These are phyloP conservation scores for Amphiprion ocellaris DNA, from an alignment of 2,113 vertebrate genomes.

Conservation along the genomic window DNA sequence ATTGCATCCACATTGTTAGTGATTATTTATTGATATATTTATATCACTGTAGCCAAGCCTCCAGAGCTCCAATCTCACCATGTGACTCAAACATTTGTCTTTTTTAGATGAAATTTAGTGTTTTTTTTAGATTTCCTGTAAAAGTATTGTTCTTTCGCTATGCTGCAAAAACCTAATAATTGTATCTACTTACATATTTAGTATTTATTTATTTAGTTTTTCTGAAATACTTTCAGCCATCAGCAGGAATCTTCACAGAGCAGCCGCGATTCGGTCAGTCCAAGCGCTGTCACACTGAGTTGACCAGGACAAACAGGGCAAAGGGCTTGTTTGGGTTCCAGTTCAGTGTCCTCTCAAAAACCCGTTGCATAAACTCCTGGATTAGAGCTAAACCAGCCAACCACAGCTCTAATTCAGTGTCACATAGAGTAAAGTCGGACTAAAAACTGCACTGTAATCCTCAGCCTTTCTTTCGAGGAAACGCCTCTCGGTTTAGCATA, in stretches of 20 bases:
- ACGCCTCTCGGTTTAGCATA: not conserved
- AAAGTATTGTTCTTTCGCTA: not conserved
- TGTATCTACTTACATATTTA: not conserved
- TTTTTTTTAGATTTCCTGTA: not conserved
- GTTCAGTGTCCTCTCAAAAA: slow-evolving; percentile 64
- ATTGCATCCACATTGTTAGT: not conserved
- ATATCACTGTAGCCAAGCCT: not conserved
- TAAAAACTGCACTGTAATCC: slow-evolving; percentile 4
- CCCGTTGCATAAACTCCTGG: slow-evolving; percentile 61
- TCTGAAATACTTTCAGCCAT: not conserved
- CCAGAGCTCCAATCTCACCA: not conserved
- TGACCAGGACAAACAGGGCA: slow-evolving; percentile 66
- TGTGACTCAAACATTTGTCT: not conserved
- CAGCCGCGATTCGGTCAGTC: slow-evolving; percentile 2
- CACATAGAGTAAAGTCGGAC: slow-evolving; percentile 30
- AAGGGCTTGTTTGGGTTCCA: slow-evolving; percentile 48
- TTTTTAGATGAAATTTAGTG: not conserved
- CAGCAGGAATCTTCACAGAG: not conserved
- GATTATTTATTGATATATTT: not conserved
- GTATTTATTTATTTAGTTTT: not conserved
- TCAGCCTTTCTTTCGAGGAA: no score
- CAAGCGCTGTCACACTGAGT: not conserved
- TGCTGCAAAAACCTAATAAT: not conserved
- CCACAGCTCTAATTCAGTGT: slow-evolving; percentile 36
- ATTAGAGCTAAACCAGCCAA: slow-evolving; percentile 62